phyloP scores from a whole-genome alignment of 1,140 invertebrate species.

The Bombus confusus region DNA sequence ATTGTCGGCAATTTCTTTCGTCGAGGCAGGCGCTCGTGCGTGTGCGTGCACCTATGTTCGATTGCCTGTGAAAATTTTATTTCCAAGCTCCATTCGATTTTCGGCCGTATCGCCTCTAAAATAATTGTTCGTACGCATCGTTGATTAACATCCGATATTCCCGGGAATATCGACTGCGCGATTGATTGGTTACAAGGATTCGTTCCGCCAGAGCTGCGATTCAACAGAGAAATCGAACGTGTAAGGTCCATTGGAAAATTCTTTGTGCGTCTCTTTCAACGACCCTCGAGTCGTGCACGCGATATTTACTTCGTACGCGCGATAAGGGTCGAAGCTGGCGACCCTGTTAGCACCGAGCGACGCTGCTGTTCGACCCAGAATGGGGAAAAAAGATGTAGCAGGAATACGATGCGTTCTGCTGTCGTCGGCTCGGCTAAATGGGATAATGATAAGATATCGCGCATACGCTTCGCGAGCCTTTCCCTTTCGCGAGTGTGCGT shows the following conservation, averaged over 20 bases:
- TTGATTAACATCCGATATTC: constrained; percentile 38
- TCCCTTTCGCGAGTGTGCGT: neutral
- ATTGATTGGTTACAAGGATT: too few species aligned
- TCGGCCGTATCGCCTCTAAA: constrained; percentile 25
- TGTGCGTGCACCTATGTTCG: neutral
- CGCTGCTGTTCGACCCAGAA: neutral
- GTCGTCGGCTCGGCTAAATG: neutral
- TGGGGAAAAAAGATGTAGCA: neutral
- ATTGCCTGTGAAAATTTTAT: constrained; percentile 49
- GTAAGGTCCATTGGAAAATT: too few species aligned
- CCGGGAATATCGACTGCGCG: neutral
- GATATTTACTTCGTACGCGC: neutral
- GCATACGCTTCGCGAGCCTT: too few species aligned
- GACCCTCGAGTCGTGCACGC: too few species aligned
- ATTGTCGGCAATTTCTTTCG: constrained; percentile 35
- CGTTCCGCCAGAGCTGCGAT: neutral
- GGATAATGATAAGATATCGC: constrained; percentile 36
- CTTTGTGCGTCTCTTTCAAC: too few species aligned
- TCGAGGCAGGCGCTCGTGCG: too few species aligned
- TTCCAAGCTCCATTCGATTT: constrained; percentile 20
- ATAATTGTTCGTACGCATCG: constrained; percentile 35
- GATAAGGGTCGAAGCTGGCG: neutral
- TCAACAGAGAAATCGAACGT: neutral
- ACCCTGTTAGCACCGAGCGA: neutral
- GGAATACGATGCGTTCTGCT: neutral